Percentiles rank a stretch among this genome's conserved stretches.
phyloP scores from a whole-genome alignment of 2,113 vertebrate genomes.

The Galbula dea region DNA sequence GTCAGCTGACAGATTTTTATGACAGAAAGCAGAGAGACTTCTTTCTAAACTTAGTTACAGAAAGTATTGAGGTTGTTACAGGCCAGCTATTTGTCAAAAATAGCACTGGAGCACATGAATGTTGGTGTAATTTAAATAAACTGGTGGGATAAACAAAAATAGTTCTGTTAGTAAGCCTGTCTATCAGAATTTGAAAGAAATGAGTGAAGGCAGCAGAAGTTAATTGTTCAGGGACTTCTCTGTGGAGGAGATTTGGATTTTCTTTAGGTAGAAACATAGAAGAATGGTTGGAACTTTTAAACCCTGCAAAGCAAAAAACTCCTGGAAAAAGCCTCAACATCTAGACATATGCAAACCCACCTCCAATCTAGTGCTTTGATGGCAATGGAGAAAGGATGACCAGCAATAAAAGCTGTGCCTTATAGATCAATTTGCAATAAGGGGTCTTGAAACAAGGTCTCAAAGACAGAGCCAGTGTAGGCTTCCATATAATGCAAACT shows the following conservation, averaged over 20 bases:
- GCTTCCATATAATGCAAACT: background rate
- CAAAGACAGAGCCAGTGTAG: background rate
- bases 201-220: background rate
- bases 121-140: background rate
- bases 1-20: constrained; percentile 48
- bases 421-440: background rate
- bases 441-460: background rate
- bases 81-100: constrained; percentile 4
- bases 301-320: background rate
- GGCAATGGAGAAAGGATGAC: background rate
- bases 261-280: background rate
- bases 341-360: background rate
- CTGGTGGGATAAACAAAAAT: background rate
- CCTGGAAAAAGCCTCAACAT: background rate
- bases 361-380: background rate
- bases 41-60: constrained; percentile 32
- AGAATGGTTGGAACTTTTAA: background rate
- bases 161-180: background rate
- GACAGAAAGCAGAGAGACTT: constrained; percentile 14
- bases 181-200: background rate
- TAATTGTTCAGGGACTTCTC: background rate
- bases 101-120: background rate
- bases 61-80: background rate
- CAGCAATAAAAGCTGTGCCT: background rate
- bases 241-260: background rate